Evolutionary conservation across 2,888 invertebrate species (phyloP).

Genomic region (Sisyra terminalis): DNA sequence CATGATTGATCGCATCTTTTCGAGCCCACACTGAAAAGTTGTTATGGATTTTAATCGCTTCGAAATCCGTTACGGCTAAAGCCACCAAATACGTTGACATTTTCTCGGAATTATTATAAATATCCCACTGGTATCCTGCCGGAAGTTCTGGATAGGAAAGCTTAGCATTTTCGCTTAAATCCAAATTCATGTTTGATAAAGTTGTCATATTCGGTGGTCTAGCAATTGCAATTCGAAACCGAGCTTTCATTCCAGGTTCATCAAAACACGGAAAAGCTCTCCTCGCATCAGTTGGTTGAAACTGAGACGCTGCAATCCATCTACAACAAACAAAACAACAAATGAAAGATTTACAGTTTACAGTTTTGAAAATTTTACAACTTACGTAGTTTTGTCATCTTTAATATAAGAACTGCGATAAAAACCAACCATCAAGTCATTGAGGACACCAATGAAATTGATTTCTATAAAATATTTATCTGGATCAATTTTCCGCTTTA

Average conservation of each 20-base stretch:
- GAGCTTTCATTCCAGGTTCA: constrained; percentile 69
- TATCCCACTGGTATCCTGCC: constrained; percentile 56
- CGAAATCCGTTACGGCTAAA: constrained; percentile 66
- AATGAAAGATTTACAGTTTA: background rate
- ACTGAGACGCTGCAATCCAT: constrained; percentile 70
- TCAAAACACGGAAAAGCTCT: constrained; percentile 79
- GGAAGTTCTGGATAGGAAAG: constrained; percentile 33
- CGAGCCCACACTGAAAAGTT: constrained; percentile 57
- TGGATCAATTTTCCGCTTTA: constrained; percentile 36
- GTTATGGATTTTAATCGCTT: constrained; percentile 31
- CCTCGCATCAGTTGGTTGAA: constrained; percentile 67
- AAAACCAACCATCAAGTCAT: constrained; percentile 63
- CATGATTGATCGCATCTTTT: constrained; percentile 49
- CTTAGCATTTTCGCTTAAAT: constrained; percentile 21
- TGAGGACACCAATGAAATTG: constrained; percentile 52
- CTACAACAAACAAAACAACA: constrained; percentile 26
- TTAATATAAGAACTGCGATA: constrained; percentile 65
- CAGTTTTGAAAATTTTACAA: constrained; percentile 5
- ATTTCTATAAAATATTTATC: constrained; percentile 51
- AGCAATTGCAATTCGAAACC: constrained; percentile 61
- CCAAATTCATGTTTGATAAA: constrained; percentile 61
- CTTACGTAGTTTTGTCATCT: constrained; percentile 50
- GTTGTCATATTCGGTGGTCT: constrained; percentile 53
- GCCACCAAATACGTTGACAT: constrained; percentile 88
- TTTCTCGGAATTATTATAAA: constrained; percentile 56